A percentile compares a stretch with the other conserved stretches of the same genome.
These are phyloP conservation scores for Dufourea novaeangliae DNA, from an alignment of 1,140 invertebrate genomes.

Conservation along the genomic window DNA sequence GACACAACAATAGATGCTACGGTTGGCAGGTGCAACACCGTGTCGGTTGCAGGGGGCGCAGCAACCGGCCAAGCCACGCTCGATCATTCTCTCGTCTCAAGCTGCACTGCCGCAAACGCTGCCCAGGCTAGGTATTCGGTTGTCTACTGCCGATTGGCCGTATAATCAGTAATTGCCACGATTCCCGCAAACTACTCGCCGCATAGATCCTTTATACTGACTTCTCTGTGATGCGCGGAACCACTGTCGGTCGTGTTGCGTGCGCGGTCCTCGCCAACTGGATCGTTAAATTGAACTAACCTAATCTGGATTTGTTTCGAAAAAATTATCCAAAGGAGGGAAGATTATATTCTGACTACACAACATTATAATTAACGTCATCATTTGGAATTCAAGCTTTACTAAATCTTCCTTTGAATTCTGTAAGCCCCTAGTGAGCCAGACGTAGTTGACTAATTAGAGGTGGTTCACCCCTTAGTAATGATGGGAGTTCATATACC, in stretches of 20 bases:
- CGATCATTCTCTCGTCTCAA: constrained; percentile 65
- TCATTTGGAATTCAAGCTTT: too few relatives aligned
- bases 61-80: constrained; percentile 49
- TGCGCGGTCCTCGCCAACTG: background rate
- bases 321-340: background rate
- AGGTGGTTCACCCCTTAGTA: too few relatives aligned
- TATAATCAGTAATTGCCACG: constrained; percentile 69
- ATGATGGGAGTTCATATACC: too few relatives aligned
- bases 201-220: constrained; percentile 59
- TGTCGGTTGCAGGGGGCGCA: constrained; percentile 39
- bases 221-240: constrained; percentile 26
- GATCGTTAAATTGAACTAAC: background rate
- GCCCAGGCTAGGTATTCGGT: constrained; percentile 22
- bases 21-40: constrained; percentile 53
- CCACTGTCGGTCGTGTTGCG: constrained; percentile 6
- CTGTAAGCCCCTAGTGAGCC: too few relatives aligned
- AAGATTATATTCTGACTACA: too few relatives aligned
- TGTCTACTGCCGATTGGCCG: constrained; percentile 65
- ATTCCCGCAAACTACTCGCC: constrained; percentile 53
- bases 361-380: too few relatives aligned
- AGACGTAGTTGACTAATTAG: too few relatives aligned
- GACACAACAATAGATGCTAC: constrained; percentile 43
- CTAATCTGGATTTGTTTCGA: background rate
- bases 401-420: too few relatives aligned
- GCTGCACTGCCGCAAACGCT: constrained; percentile 32